Evolutionary conservation across 2,888 invertebrate species (phyloP), one percentile per base, ranked within the genome.

Genomic region (Germaria angustata): DNA sequence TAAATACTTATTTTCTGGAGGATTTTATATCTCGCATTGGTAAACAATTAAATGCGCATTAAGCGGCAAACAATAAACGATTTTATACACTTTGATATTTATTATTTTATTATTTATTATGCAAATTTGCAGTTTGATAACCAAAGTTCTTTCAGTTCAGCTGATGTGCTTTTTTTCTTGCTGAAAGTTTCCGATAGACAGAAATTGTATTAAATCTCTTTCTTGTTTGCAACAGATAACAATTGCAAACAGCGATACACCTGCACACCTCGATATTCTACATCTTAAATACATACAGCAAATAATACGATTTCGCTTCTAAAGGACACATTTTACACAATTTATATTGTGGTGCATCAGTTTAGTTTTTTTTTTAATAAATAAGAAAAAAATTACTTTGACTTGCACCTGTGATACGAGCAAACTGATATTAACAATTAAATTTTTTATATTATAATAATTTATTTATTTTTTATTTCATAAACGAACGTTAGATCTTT

Each of bases 1-100:
- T n/a, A n/a, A n/a, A n/a, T n/a, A n/a, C n/a, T n/a, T n/a, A n/a
- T n/a, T n/a, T n/a, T n/a, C n/a, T n/a, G n/a, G n/a, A n/a, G n/a
- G n/a, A n/a, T n/a, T n/a, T n/a, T n/a, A n/a, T n/a, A n/a, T n/a
- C n/a, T n/a, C n/a, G n/a, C n/a, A n/a, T n/a, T n/a, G n/a, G n/a
- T n/a, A 76, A 81, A 77, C 71, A 73, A 78, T 78, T 66, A 81
- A 73, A 68, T 55, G 39, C 15, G 9, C n/a, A 68, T 71, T 76
- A 81, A 78, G 73, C 68, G 68, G 66, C 11, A 39, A 66, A 81
- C 53, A 81, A 73, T 39, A 61, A 61, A 69, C 53, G 44, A 15
- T 55, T 46, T 57, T 36, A 1, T 36, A 57, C 65, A 59, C 39
- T 41, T 36, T 78, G 63, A 28, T 46, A 63, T n/a, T n/a, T n/a